phyloP scores from a whole-genome alignment of 2,888 invertebrate genomes.

The Dione vanillae region DNA sequence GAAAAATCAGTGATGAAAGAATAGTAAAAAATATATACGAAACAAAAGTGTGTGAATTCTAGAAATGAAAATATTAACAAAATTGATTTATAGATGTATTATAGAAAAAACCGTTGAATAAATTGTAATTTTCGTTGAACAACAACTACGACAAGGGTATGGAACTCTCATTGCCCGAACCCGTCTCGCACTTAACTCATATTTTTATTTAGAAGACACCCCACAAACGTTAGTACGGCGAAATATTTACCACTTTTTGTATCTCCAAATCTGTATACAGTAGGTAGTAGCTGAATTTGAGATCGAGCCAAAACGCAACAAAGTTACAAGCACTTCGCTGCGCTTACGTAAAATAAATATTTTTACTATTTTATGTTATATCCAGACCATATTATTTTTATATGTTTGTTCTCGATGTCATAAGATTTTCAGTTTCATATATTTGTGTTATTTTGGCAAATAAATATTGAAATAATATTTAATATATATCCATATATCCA shows the following conservation, averaged over 20 bases:
- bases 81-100: too few species aligned
- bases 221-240: neutral
- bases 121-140: neutral
- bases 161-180: too few species aligned
- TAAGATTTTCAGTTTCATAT: neutral
- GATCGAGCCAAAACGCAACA: conserved; percentile 41
- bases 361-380: conserved; percentile 24
- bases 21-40: too few species aligned
- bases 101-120: too few species aligned
- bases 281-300: conserved; percentile 34
- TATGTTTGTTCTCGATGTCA: neutral
- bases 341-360: conserved; percentile 28
- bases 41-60: too few species aligned
- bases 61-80: too few species aligned
- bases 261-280: conserved; percentile 24
- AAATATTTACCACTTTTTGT: conserved; percentile 30
- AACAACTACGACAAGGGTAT: too few species aligned
- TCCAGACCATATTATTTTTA: neutral
- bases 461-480: too few species aligned
- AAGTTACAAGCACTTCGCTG: conserved; percentile 39
- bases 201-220: neutral
- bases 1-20: too few species aligned
- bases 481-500: too few species aligned
- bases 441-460: neutral
- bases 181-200: too few species aligned